Conservation (phyloP, 2,888 invertebrate genomes). For the Geotrupes spiniger region DNA sequence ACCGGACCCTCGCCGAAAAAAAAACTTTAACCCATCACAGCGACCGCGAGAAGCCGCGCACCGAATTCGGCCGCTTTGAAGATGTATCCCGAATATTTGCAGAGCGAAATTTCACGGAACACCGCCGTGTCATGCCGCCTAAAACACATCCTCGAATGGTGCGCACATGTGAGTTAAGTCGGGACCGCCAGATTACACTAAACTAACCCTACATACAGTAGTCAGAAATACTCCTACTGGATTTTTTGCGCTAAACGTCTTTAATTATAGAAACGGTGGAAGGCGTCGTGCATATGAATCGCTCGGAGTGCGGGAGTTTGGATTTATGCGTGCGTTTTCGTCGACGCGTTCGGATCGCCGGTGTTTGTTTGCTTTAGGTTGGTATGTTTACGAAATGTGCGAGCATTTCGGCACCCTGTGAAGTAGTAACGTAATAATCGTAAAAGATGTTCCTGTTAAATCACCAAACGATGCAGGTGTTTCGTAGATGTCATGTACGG, state of each 20-base stretch:
- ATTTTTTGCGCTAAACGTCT: slow-evolving; percentile 20
- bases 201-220: slow-evolving; percentile 18
- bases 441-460: no score
- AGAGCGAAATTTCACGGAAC: slow-evolving; percentile 16
- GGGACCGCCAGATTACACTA: slow-evolving; percentile 14
- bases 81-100: slow-evolving; percentile 7
- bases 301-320: slow-evolving; percentile 20
- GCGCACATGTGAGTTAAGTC: slow-evolving; percentile 15
- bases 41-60: slow-evolving; percentile 1
- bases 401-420: no score
- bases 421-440: no score
- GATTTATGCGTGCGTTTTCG: slow-evolving; percentile 17
- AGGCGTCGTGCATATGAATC: slow-evolving; percentile 22
- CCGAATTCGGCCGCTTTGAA: neutral
- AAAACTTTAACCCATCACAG: slow-evolving; percentile 17
- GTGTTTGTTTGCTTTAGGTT: slow-evolving; percentile 14
- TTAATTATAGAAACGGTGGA: slow-evolving; percentile 29
- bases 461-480: no score
- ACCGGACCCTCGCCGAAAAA: slow-evolving; percentile 2
- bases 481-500: no score
- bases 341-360: slow-evolving; percentile 5
- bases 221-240: slow-evolving; percentile 14
- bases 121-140: slow-evolving; percentile 20
- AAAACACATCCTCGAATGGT: slow-evolving; percentile 25
- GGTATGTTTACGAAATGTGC: neutral